Percentiles rank a stretch among this genome's conserved stretches.
Evolutionary conservation across 2,113 vertebrate species (phyloP).

Genomic region (Trochalopteron elliotii): DNA sequence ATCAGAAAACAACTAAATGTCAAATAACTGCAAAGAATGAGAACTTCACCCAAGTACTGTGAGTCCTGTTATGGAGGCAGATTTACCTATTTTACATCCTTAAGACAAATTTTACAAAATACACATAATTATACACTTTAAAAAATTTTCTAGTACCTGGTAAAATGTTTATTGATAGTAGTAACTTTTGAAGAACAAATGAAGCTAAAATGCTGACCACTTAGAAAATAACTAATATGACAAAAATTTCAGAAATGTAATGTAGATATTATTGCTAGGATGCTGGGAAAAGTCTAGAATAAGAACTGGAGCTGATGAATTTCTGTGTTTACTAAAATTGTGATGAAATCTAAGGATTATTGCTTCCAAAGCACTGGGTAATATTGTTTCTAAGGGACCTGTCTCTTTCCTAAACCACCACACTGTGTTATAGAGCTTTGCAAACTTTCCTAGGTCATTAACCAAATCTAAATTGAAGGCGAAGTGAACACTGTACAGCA

Average conservation of each 20-base stretch:
- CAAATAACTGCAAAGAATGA: neutral
- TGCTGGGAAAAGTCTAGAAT: neutral
- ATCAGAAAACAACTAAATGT: neutral
- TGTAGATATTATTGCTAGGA: neutral
- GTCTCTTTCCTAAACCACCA: neutral
- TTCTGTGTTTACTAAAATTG: neutral
- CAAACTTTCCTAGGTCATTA: neutral
- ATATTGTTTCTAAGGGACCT: fast-evolving
- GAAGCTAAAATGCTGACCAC: neutral
- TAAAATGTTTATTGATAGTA: neutral
- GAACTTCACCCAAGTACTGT: neutral
- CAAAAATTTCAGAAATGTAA: neutral
- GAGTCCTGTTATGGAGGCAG: neutral
- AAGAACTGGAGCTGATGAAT: neutral
- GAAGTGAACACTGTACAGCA: neutral
- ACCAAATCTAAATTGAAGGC: neutral
- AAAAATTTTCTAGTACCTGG: neutral
- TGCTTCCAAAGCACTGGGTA: neutral
- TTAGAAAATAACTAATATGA: neutral
- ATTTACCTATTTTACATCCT: neutral
- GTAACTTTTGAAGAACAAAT: neutral
- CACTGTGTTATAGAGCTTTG: neutral
- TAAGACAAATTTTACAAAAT: neutral
- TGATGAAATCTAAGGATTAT: neutral
- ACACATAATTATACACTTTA: neutral